A percentile compares a stretch with the other conserved stretches of the same genome.
These are phyloP conservation scores for Achlya flavicornis DNA, from an alignment of 2,888 invertebrate genomes.

Conservation along the genomic window DNA sequence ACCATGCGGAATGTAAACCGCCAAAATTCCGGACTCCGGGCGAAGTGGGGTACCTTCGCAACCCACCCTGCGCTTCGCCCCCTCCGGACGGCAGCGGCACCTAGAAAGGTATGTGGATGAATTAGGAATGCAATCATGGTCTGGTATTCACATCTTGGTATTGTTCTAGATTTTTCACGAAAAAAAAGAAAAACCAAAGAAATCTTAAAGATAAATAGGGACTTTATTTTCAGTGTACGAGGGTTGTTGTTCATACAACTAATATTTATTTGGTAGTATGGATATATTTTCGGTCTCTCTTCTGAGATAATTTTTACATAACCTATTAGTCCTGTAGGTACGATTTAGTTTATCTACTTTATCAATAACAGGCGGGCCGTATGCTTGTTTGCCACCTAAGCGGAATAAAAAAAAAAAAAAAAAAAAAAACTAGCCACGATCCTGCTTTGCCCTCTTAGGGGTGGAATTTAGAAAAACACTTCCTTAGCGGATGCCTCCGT, in stretches of 20 bases:
- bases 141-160: slow-evolving; percentile 40
- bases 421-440: no score
- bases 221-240: not conserved
- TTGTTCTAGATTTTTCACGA: slow-evolving; percentile 27
- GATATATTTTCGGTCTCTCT: not conserved
- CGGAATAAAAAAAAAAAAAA: no score
- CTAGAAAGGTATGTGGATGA: slow-evolving; percentile 65
- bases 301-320: no score
- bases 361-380: no score
- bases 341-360: no score
- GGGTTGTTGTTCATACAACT: not conserved
- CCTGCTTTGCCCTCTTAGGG: no score
- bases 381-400: no score
- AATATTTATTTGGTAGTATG: not conserved
- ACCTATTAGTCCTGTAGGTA: no score
- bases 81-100: slow-evolving; percentile 29
- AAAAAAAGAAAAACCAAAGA: no score
- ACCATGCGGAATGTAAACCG: slow-evolving; percentile 77
- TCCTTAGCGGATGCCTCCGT: no score
- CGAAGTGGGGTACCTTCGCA: slow-evolving; percentile 32
- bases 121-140: slow-evolving; percentile 63
- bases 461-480: no score
- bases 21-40: slow-evolving; percentile 56
- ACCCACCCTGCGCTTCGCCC: slow-evolving; percentile 28
- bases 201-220: not conserved